Percentiles rank a stretch among this genome's conserved stretches.
These are phyloP conservation scores for Xanthia icteritia DNA, from an alignment of 2,888 invertebrate genomes.

Conservation along the genomic window DNA sequence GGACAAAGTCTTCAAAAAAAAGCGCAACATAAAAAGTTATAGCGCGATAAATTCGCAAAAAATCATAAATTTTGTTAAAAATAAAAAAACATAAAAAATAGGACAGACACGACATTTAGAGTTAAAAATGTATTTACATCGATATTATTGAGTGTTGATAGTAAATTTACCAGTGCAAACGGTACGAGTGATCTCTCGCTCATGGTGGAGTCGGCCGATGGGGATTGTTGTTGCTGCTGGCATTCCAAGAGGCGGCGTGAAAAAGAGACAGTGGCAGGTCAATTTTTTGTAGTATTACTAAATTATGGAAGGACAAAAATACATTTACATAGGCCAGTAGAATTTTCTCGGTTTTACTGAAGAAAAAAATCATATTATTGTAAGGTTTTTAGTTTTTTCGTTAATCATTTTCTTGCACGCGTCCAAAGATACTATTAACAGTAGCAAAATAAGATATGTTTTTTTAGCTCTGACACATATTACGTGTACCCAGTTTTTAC, in stretches of 20 bases:
- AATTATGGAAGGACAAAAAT: background rate
- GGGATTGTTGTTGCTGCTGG: conserved; percentile 88
- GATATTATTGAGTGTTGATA: conserved; percentile 85
- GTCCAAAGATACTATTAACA: background rate
- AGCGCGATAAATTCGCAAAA: conserved; percentile 44
- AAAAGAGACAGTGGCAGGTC: conserved; percentile 74
- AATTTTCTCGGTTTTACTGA: too few species aligned
- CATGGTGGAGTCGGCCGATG: conserved; percentile 89
- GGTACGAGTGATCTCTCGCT: conserved; percentile 89
- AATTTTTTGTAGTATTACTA: conserved; percentile 26
- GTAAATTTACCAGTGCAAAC: conserved; percentile 90
- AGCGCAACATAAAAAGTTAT: conserved; percentile 55
- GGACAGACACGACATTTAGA: conserved; percentile 64
- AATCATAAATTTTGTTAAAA: conserved; percentile 35
- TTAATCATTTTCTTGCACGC: background rate
- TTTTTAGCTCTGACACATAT: background rate
- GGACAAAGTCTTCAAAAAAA: conserved; percentile 61
- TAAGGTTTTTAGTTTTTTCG: too few species aligned
- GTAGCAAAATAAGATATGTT: background rate
- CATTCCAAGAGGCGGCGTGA: conserved; percentile 74
- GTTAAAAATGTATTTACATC: conserved; percentile 85
- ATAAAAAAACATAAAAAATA: conserved; percentile 12
- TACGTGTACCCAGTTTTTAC: background rate
- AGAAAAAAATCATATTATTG: background rate
- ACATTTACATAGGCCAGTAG: background rate